A percentile compares a stretch with the other conserved stretches of the same genome.
These are phyloP conservation scores for Sebastes variabilis DNA, from an alignment of 2,797 vertebrate species.

Conservation along the genomic window DNA sequence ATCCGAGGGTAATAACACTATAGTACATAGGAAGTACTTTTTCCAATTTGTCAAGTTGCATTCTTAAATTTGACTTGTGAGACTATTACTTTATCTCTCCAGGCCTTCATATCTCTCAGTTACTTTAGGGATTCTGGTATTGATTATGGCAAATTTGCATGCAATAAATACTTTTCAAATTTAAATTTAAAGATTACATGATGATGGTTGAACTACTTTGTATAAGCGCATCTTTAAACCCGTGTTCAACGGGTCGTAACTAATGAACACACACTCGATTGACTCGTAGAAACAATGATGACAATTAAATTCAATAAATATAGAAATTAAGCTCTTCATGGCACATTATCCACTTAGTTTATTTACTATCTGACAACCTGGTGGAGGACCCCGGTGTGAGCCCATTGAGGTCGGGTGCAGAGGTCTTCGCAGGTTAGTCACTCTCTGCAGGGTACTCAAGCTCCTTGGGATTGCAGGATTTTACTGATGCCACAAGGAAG, in stretches of 20 bases:
- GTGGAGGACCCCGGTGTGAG: too few species aligned
- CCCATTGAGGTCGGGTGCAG: too few species aligned
- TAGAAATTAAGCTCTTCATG: neutral
- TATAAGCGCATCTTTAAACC: neutral
- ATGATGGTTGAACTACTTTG: neutral
- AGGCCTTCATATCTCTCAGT: neutral
- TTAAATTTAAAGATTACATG: neutral
- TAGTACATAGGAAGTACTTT: neutral
- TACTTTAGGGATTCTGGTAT: too few species aligned
- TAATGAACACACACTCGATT: neutral
- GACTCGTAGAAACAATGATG: neutral
- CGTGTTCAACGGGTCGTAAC: too few species aligned
- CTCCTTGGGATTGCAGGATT: too few species aligned
- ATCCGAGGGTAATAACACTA: too few species aligned
- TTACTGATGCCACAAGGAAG: too few species aligned
- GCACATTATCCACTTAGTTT: neutral
- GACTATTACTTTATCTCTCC: neutral
- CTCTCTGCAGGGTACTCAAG: too few species aligned
- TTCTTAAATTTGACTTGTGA: neutral
- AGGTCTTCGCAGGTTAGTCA: too few species aligned
- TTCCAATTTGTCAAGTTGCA: neutral
- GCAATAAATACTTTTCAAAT: neutral
- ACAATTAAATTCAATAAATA: neutral
- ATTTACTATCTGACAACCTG: neutral
- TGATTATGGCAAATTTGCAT: neutral